These are phyloP conservation scores for Paedocypris micromegethes DNA, from an alignment of 2,797 vertebrate species.

Conservation along the genomic window DNA sequence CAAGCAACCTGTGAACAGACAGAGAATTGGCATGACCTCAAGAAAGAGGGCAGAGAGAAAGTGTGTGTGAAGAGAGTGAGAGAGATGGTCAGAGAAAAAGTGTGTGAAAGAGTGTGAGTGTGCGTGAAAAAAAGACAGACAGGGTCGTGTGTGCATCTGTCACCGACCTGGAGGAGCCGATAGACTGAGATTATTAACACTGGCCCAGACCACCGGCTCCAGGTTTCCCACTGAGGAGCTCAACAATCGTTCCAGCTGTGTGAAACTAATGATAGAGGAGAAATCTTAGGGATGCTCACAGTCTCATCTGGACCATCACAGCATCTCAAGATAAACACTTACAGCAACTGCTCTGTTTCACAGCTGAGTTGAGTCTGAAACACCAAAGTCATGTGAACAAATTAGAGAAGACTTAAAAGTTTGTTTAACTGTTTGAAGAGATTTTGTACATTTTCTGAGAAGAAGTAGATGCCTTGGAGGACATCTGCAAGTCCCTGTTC, in stretches of 20 bases:
- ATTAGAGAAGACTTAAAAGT: neutral
- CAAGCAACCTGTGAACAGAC: conserved; percentile 3
- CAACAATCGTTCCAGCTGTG: conserved; percentile 46
- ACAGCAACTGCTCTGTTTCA: conserved; percentile 24
- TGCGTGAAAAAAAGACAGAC: neutral
- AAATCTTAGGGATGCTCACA: neutral
- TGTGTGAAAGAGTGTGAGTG: neutral
- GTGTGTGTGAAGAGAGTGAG: neutral
- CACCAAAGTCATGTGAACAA: neutral
- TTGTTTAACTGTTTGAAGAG: too few species aligned
- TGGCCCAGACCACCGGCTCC: conserved; percentile 49
- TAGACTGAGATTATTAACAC: conserved; percentile 46
- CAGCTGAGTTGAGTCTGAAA: conserved; percentile 28
- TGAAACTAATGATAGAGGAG: conserved; percentile 47
- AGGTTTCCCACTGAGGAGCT: conserved; percentile 29
- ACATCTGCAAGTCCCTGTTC: conserved; percentile 39
- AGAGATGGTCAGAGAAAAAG: neutral
- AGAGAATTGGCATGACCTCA: neutral
- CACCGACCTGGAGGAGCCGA: conserved; percentile 53
- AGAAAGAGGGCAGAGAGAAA: neutral
- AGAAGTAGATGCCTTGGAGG: conserved; percentile 29
- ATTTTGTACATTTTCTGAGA: conserved; percentile 37
- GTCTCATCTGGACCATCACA: neutral
- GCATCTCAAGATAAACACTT: conserved; percentile 3
- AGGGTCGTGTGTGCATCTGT: too few species aligned